Base-by-base conservation (phyloP, 1,140 invertebrate species). In the Lysiphlebus fabarum region DNA sequence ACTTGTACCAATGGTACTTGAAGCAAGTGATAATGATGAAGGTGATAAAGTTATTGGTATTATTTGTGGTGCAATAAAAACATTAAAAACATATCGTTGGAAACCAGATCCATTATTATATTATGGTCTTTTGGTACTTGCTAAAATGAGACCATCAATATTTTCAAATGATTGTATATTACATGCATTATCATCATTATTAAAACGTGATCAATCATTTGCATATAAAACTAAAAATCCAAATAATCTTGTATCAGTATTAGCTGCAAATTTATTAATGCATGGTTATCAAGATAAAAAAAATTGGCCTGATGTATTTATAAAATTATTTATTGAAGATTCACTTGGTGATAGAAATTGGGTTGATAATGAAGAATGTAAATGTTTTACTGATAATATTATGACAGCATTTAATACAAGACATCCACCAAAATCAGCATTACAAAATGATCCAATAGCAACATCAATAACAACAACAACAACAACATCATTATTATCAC, bases 371-470 rank as follows among this genome's bases (percentile, higher is more conserved):
- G 86, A 92, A 8, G 90, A 94, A 73, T 97, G 94, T 75, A 90
- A 91, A 72, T 86, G 87, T 37, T 92, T 97, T 80, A 90, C 96
- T 0, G 93, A 96, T 64, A 98, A 98, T 75, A 91, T 99, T 57
- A 77, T 89, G 43, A 91, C 89, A 0, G 92, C 91, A 8, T 95
- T 98, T 74, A 88, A 87, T 51, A 98, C 95, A 0, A 88, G 90
- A 62, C 76, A 86, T 45, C 90, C 91, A 1, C 84, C 88, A 7
- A 79, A 82, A 44, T 79, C 76, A 38, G 72, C 85, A 0, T 71
- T 87, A 9, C 83, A 84, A 56, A 82, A 84, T 45, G 86, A 88
- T 70, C n/a, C n/a, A n/a, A n/a, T n/a, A n/a, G n/a, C n/a, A n/a
- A 26, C 17, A 26, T 4, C 17, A 26, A n/a, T n/a, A n/a, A 26